Base-by-base conservation (phyloP, 2,888 invertebrate genomes). In the Synergus gifuensis region DNA sequence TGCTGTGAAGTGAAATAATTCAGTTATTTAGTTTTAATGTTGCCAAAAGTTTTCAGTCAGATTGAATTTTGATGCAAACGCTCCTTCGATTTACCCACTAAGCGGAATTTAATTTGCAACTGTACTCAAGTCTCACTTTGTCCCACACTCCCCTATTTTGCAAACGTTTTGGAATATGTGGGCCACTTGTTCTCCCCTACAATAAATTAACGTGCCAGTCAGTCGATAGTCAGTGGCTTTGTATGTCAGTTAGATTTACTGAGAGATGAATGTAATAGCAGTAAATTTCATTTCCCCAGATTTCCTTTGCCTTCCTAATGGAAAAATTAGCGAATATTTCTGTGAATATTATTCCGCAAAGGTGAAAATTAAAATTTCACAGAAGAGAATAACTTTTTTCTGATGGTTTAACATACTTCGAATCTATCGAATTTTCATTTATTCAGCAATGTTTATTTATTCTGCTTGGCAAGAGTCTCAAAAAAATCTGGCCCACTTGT, bases 201-300 rank as follows among this genome's bases (percentile, higher is more conserved):
- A 18, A 54, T 9, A 73, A 54, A 73, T 73, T 54, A 54, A 73
- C 49, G 54, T 73, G 36, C 16, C 49, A 69, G 16, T 69, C 49
- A 54, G 73, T 73, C 73, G 36, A 73, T 54, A 73, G 40, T 73
- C 54, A 54, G 73, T 73, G 54, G 54, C 73, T 73, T 73, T 73
- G 54, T 54, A 73, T 54, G 73, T 66, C 49, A 73, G 36, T 28
- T 46, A 49, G n/a, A 36, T 49, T 73, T 16, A 54, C 16, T 40
- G 73, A 73, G 54, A 54, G 73, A 73, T 12, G 40, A 73, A 54
- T 11, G 73, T 54, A 54, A 54, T 40, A 54, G 36, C 5, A 36
- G 18, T 28, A 73, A 73, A 54, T 73, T 54, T 54, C n/a, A 73
- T 73, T 73, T 16, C 16, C 4, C 49, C 49, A 67, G 67, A 67